phyloP scores from a whole-genome alignment of 2,113 vertebrate species.

The Periophthalmus modestus region DNA sequence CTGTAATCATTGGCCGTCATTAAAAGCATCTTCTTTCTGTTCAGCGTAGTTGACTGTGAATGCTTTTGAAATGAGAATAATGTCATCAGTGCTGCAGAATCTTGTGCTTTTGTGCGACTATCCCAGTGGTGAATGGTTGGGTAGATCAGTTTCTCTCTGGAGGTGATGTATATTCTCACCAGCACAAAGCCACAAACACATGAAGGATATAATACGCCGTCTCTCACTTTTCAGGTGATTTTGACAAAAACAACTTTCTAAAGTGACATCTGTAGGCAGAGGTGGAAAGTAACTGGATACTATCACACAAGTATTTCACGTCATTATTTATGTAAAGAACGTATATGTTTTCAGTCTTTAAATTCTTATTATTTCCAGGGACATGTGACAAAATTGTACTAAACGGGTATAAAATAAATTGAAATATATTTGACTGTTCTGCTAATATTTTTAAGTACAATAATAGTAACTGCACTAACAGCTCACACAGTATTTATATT shows the following conservation, averaged over 20 bases:
- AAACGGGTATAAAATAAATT: not conserved
- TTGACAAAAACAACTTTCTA: slow-evolving; percentile 37
- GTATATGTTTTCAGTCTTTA: not conserved
- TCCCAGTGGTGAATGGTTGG: slow-evolving; percentile 72
- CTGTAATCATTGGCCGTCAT: slow-evolving; percentile 84
- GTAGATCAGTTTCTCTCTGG: slow-evolving; percentile 77
- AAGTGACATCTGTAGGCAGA: not conserved
- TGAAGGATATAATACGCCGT: slow-evolving; percentile 65
- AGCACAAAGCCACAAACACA: slow-evolving; percentile 80
- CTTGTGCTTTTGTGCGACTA: slow-evolving; percentile 82
- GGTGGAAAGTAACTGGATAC: not conserved
- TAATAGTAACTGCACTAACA: not conserved
- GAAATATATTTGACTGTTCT: too few relatives aligned
- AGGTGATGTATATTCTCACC: slow-evolving; percentile 78
- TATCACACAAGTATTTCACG: not conserved
- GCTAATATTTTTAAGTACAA: too few relatives aligned
- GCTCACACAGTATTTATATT: not conserved
- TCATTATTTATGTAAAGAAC: not conserved
- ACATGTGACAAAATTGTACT: not conserved
- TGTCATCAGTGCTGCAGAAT: slow-evolving; percentile 83
- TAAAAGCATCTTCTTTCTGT: slow-evolving; percentile 82
- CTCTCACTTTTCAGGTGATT: slow-evolving; percentile 62
- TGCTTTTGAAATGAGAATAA: slow-evolving; percentile 83
- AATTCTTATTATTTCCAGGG: not conserved
- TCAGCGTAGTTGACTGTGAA: slow-evolving; percentile 82